phyloP scores from a whole-genome alignment of 2,797 vertebrate species.

The Pampus argenteus region DNA sequence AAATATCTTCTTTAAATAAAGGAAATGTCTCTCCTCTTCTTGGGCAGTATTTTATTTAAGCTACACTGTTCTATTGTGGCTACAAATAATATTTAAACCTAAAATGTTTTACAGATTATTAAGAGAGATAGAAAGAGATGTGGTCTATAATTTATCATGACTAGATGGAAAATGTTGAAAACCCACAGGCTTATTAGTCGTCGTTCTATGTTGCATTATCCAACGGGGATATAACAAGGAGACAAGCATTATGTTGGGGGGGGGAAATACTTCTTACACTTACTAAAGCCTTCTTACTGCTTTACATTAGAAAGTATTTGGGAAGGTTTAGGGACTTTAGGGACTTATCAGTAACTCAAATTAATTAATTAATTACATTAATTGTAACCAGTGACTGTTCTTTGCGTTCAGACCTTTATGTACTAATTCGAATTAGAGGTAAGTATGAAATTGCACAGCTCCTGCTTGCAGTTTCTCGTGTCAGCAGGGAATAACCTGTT shows the following conservation, averaged over 20 bases:
- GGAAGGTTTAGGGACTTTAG: conserved; percentile 2
- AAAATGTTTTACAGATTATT: not conserved
- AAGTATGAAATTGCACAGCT: not conserved
- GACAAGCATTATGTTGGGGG: not conserved
- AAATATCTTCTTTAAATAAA: not conserved
- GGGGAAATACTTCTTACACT: too few relatives aligned
- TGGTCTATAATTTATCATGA: conserved; percentile 27
- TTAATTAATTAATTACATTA: not conserved
- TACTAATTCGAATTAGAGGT: too few relatives aligned
- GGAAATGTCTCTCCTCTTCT: not conserved
- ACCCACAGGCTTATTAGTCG: not conserved
- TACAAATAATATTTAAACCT: conserved; percentile 18
- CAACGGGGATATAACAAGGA: not conserved
- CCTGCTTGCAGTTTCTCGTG: not conserved
- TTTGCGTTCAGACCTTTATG: not conserved
- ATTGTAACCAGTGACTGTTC: not conserved
- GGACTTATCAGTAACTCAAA: not conserved
- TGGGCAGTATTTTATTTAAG: not conserved
- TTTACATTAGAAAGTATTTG: not conserved
- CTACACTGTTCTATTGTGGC: not conserved
- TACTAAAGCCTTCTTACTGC: not conserved
- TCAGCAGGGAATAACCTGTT: not conserved
- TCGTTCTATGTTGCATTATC: not conserved
- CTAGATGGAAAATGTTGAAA: not conserved
- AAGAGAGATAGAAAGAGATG: not conserved